Evolutionary conservation across 2,113 vertebrate genomes (phyloP).

Genomic region (Dermatemys mawii): DNA sequence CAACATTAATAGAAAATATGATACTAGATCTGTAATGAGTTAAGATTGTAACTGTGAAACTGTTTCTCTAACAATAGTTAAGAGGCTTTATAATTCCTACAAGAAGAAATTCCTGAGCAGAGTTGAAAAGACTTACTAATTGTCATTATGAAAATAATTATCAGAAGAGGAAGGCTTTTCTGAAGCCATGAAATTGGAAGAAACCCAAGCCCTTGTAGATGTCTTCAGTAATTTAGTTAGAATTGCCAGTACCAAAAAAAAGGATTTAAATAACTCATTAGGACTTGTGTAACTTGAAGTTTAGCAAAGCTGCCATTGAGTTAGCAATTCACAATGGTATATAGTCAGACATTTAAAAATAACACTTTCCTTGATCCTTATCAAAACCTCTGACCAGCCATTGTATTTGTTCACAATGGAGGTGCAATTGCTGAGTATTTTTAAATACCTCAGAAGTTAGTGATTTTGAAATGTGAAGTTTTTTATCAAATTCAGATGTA

Average conservation of each 20-base stretch:
- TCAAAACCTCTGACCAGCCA: not conserved
- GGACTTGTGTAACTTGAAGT: not conserved
- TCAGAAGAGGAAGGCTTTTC: not conserved
- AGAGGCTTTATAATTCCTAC: not conserved
- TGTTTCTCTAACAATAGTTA: not conserved
- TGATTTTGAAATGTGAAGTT: constrained; percentile 30
- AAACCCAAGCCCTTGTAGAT: not conserved
- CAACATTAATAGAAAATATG: not conserved
- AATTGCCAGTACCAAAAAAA: not conserved
- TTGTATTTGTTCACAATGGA: constrained; percentile 43
- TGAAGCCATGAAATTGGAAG: not conserved
- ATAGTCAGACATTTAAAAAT: constrained; percentile 23
- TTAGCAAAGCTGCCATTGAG: not conserved
- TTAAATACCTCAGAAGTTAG: not conserved
- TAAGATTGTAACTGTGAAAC: not conserved
- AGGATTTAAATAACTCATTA: not conserved
- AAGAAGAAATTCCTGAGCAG: not conserved
- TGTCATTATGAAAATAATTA: not conserved
- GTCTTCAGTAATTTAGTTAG: not conserved
- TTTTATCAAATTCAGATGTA: constrained; percentile 21
- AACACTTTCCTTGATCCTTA: constrained; percentile 27
- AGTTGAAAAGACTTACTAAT: not conserved
- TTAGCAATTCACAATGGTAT: constrained; percentile 27
- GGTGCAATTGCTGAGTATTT: not conserved
- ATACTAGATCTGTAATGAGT: not conserved